Conservation (phyloP, 2,113 vertebrate species). For the Taurulus bubalis region DNA sequence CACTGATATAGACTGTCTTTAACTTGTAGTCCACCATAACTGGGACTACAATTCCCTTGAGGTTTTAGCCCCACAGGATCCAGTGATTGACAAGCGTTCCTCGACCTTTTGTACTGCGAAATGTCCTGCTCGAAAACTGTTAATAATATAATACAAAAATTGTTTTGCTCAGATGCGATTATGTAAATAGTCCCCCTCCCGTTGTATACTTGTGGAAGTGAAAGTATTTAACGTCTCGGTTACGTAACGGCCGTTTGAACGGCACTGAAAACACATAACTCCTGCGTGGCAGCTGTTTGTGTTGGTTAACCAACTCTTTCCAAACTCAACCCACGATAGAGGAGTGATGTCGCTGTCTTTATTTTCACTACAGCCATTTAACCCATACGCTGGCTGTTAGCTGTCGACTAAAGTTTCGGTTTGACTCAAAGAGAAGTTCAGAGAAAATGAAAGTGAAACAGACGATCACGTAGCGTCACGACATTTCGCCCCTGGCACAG, state of each 20-base stretch:
- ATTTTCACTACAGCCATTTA: background rate
- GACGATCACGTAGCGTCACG: no score
- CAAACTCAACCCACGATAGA: background rate
- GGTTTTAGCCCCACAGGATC: no score
- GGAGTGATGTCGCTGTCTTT: background rate
- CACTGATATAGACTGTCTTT: no score
- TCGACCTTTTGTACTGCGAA: no score
- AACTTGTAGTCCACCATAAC: no score
- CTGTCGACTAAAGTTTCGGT: background rate
- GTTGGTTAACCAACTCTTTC: background rate
- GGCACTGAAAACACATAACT: background rate
- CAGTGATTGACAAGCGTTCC: no score
- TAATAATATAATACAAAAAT: no score
- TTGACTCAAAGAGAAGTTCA: background rate
- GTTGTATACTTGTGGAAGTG: background rate
- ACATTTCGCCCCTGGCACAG: no score
- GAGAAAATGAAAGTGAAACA: conserved; percentile 49
- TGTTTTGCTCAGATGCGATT: no score
- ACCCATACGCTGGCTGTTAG: background rate
- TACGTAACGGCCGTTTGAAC: background rate
- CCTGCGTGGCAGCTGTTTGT: background rate
- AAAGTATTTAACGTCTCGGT: background rate
- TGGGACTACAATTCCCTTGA: no score
- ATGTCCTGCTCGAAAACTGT: no score
- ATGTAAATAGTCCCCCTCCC: no score